Base-by-base conservation (phyloP, 2,888 invertebrate species). In the Leucophora obtusa region DNA sequence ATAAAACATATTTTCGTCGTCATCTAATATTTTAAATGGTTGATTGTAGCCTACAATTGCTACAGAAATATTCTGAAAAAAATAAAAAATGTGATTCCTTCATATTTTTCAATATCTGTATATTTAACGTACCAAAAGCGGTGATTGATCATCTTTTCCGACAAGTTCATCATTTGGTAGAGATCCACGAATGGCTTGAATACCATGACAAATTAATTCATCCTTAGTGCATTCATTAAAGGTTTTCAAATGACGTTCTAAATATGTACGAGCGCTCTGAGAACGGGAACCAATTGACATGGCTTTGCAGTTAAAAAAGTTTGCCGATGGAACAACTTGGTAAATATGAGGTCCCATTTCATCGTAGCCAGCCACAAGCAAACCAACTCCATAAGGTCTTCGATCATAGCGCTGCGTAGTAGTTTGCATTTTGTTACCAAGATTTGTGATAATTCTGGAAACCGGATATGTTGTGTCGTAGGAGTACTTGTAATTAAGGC, bases 211-310 rank as follows among this genome's bases (percentile, higher is more conserved):
- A 14, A 99, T 95, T 65, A 99, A 90, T 33, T 98, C 97, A 83
- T 98, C 96, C 14, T 96, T 91, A 85, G 93, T 92, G 85, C 94
- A 93, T 14, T 93, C 92, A 1, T 89, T 84, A 88, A 98, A 96
- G 66, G 93, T 93, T 69, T 92, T 93, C 56, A 99, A 91, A 89
- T 98, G 95, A 87, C 96, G 97, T 91, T 99, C 99, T 74, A 99
- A 92, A 89, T 99, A 99, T 0, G 99, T 99, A 77, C 98, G 92
- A 24, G 99, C 99, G 82, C 98, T 97, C 89, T 99, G 99, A 0
- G 98, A 98, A 9, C 99, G 93, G 0, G 99, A 95, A 0, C 99
- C 99, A 83, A 99, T 98, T 0, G 99, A 98, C 97, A 99, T 99
- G 0, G 98, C 98, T 86, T 97, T 96, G 91, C 99, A 99, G 90